A percentile compares a stretch with the other conserved stretches of the same genome.
These are phyloP conservation scores for Sebastes nivosus DNA, from an alignment of 2,797 vertebrate genomes.

Conservation along the genomic window DNA sequence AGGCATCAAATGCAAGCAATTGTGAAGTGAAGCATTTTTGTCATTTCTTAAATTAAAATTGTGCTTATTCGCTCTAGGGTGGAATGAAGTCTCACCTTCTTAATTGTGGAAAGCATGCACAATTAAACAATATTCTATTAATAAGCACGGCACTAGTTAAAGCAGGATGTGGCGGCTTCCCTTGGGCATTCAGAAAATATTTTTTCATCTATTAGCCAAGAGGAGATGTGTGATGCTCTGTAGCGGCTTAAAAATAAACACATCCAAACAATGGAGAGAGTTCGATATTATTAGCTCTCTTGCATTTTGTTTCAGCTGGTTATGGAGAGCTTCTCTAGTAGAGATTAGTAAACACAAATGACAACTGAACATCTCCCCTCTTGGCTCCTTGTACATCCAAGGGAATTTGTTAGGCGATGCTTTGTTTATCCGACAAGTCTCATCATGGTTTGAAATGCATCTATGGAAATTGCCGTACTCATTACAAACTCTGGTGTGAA, in stretches of 20 bases:
- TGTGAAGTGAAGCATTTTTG: slow-evolving; percentile 84
- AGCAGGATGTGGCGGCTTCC: slow-evolving; percentile 17
- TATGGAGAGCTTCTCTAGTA: slow-evolving; percentile 5
- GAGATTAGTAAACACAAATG: slow-evolving; percentile 39
- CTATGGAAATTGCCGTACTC: slow-evolving; percentile 8
- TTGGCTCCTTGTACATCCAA: neutral
- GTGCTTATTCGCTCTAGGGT: slow-evolving; percentile 72
- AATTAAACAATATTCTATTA: slow-evolving; percentile 73
- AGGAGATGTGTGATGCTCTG: slow-evolving; percentile 14
- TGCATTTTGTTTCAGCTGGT: slow-evolving; percentile 7
- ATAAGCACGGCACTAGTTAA: slow-evolving; percentile 56
- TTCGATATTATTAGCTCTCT: slow-evolving; percentile 14
- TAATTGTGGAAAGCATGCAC: slow-evolving; percentile 67
- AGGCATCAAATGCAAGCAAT: slow-evolving; percentile 80
- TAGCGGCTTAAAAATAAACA: slow-evolving; percentile 18
- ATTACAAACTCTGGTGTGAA: slow-evolving; percentile 25
- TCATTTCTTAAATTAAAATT: slow-evolving; percentile 73
- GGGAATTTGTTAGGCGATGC: slow-evolving; percentile 30
- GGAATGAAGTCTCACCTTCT: slow-evolving; percentile 65
- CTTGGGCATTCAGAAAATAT: slow-evolving; percentile 5
- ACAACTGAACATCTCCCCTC: slow-evolving; percentile 9
- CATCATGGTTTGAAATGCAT: slow-evolving; percentile 20
- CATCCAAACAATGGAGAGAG: slow-evolving; percentile 12
- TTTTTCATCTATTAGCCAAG: slow-evolving; percentile 11
- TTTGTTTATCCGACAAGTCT: slow-evolving; percentile 31